phyloP scores from a whole-genome alignment of 2,888 invertebrate genomes.

The Rhingia campestris region DNA sequence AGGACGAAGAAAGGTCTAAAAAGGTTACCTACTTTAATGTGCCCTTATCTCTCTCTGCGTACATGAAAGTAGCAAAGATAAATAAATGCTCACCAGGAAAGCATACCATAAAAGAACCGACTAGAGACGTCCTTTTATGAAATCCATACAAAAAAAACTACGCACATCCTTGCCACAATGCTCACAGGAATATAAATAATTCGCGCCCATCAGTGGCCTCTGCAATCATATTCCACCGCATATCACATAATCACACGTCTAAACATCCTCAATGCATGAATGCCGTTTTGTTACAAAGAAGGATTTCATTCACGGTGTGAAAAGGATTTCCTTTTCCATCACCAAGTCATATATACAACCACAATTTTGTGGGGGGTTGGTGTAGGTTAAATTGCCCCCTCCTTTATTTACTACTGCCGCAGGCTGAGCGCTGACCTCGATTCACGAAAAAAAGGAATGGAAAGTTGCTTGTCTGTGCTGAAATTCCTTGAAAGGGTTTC shows the following conservation, averaged over 20 bases:
- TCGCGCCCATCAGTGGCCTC: conserved; percentile 27
- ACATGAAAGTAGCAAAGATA: too few species aligned
- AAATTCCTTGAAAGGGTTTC: conserved; percentile 3
- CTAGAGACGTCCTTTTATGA: too few species aligned
- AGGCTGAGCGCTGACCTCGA: conserved; percentile 25
- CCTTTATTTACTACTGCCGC: conserved; percentile 32
- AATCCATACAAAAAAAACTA: too few species aligned
- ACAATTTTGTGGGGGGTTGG: neutral
- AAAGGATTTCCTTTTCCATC: conserved; percentile 15
- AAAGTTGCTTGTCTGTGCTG: conserved; percentile 32
- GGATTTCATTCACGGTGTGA: conserved; percentile 7
- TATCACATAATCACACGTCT: conserved; percentile 12
- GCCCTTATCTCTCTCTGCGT: too few species aligned
- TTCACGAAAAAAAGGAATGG: neutral
- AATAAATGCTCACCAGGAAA: too few species aligned
- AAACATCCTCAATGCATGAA: conserved; percentile 6
- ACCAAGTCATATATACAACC: neutral
- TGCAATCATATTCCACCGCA: neutral
- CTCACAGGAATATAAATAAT: conserved; percentile 28
- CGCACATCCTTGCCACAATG: too few species aligned
- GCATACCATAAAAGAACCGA: too few species aligned
- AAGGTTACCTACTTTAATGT: too few species aligned
- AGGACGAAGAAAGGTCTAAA: too few species aligned
- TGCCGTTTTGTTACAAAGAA: conserved; percentile 4
- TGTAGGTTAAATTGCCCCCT: conserved; percentile 21